Percentiles rank a stretch among this genome's conserved stretches.
Conservation (phyloP, 2,113 vertebrate genomes). For the Nesospiza acunhae region DNA sequence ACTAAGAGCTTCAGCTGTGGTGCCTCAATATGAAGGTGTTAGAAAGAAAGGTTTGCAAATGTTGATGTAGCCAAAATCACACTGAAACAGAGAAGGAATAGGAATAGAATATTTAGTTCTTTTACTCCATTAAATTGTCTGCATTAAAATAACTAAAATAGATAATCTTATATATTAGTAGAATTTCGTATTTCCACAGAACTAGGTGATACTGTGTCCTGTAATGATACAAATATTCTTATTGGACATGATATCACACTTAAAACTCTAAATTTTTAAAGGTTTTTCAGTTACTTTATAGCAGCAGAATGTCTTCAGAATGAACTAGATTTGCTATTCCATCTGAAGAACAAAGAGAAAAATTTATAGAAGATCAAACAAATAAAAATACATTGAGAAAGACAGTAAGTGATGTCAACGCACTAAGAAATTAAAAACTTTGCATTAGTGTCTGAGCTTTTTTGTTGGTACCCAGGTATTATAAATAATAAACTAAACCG, state of each 20-base stretch:
- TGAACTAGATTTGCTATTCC: constrained; percentile 40
- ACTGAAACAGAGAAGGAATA: not conserved
- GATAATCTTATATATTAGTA: not conserved
- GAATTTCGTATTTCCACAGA: not conserved
- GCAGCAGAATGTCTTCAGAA: not conserved
- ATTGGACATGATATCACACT: constrained; percentile 51
- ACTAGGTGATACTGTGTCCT: constrained; percentile 38
- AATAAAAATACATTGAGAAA: constrained; percentile 60
- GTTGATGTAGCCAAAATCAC: not conserved
- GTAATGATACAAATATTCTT: constrained; percentile 34
- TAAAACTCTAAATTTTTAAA: constrained; percentile 50
- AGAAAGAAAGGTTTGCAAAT: not conserved
- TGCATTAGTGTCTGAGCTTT: constrained; percentile 57
- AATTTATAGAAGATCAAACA: constrained; percentile 65
- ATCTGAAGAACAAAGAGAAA: constrained; percentile 63
- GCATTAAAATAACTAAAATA: not conserved
- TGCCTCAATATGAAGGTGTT: not conserved
- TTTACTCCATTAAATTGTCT: not conserved
- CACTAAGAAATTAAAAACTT: constrained; percentile 4
- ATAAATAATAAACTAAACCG: constrained; percentile 69
- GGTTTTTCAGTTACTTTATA: constrained; percentile 13
- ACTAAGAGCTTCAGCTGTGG: not conserved
- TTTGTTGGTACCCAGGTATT: constrained; percentile 61
- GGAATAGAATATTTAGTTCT: not conserved
- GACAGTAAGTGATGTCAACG: constrained; percentile 62